Base-by-base conservation (phyloP, 2,888 invertebrate genomes). In the Hecatera dysodea region DNA sequence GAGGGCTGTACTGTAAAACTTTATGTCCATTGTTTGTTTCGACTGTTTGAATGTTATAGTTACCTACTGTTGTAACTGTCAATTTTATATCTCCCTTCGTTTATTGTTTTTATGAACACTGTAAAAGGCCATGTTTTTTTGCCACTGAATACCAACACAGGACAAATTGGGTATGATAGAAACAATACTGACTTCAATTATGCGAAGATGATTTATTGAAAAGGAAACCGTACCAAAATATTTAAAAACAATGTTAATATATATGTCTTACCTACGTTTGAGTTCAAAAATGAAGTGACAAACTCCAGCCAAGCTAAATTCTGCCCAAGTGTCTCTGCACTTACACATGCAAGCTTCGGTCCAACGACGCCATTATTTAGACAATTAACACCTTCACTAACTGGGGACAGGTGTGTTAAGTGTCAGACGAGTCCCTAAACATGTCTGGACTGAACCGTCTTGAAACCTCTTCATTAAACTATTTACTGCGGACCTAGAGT, bases 331-430 rank as follows among this genome's bases (percentile, higher is more conserved):
- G 48, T 42, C 22, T 24, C 44, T 63, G 15, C 29, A 67, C 71
- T 69, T 63, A 77, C 86, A 85, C 71, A 76, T 78, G 79, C 64
- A 52, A 50, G 59, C 48, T 48, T 48, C 33, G 61, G 61, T 78
- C 80, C 83, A 84, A 90, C 88, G 85, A 87, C 88, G 90, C 91
- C 92, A 92, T 94, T 93, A 93, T 91, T 92, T 89, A 90, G 91
- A 92, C 92, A 92, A 93, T 93, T 93, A 93, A 90, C 83, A 84
- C 73, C 75, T 81, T 72, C 76, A 82, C 83, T 72, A 81, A 85
- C 87, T 82, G 78, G 83, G 89, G 90, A 88, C 93, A 93, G 93
- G 93, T 92, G 90, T 86, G 83, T 75, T 73, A 75, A 86, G 86
- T 82, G 85, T 82, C 44, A 68, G 65, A 70, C 80, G 50, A 53